phyloP scores from a whole-genome alignment of 35 echinoderm and acorn worm species.

The Strongylocentrotus purpuratus region DNA sequence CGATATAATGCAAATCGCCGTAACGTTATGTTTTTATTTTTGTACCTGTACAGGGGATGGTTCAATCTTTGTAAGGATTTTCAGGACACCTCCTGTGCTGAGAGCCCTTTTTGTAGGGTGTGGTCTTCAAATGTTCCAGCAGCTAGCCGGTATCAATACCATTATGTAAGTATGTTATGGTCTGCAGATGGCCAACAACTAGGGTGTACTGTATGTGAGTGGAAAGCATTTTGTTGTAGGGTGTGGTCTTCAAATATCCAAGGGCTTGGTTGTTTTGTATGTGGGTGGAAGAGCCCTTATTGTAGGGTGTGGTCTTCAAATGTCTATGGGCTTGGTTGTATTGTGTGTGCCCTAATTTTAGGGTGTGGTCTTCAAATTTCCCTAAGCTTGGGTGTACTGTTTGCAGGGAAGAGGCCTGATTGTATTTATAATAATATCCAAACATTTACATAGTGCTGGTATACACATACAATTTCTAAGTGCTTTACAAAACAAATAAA shows the following conservation, averaged over 20 bases:
- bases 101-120: conserved; percentile 87
- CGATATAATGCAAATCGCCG: no score
- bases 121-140: conserved; percentile 96
- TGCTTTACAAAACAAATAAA: no score
- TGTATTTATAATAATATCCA: no score
- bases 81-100: conserved; percentile 70
- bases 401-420: no score
- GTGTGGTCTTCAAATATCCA: not conserved
- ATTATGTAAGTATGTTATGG: conserved; percentile 75
- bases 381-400: no score
- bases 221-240: no score
- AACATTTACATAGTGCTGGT: no score
- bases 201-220: no score
- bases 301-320: not conserved
- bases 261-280: not conserved
- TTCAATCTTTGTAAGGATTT: conserved; percentile 50
- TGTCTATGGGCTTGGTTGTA: not conserved
- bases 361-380: not conserved
- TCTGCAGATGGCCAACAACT: no score
- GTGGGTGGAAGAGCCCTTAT: not conserved
- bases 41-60: not conserved
- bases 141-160: conserved; percentile 96
- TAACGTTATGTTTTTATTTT: not conserved
- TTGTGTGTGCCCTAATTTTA: not conserved
- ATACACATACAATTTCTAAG: no score